Evolutionary conservation across 2,888 invertebrate genomes (phyloP).

Genomic region (Drosophila siamana): DNA sequence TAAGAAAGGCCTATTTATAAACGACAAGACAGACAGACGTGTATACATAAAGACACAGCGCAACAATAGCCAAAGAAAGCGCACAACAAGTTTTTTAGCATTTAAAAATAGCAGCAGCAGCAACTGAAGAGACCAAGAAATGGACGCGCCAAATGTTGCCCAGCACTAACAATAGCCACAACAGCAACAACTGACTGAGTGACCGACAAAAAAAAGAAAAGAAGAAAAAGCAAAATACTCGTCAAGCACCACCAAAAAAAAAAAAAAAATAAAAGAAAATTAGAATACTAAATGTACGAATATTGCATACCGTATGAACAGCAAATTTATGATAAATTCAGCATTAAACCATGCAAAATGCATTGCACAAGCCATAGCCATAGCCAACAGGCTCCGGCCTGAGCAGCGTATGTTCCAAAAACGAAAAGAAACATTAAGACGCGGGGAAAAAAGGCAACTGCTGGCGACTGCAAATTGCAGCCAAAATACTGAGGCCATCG

Average conservation of each 20-base stretch:
- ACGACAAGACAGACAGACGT: constrained; percentile 35
- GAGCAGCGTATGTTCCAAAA: background rate
- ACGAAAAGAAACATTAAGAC: constrained; percentile 4
- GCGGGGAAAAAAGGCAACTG: constrained; percentile 13
- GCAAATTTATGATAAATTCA: background rate
- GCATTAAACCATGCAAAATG: background rate
- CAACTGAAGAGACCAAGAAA: constrained; percentile 42
- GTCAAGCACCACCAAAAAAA: constrained; percentile 19
- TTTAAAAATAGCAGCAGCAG: constrained; percentile 65
- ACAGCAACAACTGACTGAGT: constrained; percentile 22
- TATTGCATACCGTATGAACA: background rate
- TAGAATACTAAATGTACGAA: background rate
- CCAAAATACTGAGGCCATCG: constrained; percentile 26
- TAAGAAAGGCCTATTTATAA: constrained; percentile 62
- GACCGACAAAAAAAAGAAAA: too few species aligned
- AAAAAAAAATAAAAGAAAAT: too few species aligned
- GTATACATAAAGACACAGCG: constrained; percentile 13
- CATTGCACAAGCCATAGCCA: background rate
- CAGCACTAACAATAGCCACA: constrained; percentile 16
- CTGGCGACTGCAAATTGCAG: constrained; percentile 39
- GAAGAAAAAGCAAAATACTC: too few species aligned
- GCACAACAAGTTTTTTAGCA: constrained; percentile 40
- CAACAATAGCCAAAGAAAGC: constrained; percentile 31
- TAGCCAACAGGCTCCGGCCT: background rate
- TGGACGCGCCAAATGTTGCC: constrained; percentile 47